Evolutionary conservation across 2,113 vertebrate genomes (phyloP).

Genomic region (Garra rufa): DNA sequence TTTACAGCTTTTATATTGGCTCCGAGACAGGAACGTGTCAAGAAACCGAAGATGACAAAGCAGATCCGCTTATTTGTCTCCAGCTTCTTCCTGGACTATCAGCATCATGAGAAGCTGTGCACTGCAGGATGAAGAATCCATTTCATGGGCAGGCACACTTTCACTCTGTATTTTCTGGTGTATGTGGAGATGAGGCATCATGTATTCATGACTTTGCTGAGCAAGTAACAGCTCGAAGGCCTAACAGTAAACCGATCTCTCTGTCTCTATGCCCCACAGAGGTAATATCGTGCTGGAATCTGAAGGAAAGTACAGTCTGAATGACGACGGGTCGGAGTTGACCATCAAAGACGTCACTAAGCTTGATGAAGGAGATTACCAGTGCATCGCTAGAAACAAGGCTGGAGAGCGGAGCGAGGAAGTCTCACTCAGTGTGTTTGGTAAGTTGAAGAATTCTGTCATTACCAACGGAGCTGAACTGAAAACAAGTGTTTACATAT

Average conservation of each 20-base stretch:
- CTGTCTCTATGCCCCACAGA: slow-evolving; percentile 68
- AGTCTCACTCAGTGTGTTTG: slow-evolving; percentile 95
- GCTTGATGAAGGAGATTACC: slow-evolving; percentile 92
- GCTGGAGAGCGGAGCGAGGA: slow-evolving; percentile 87
- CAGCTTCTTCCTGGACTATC: not conserved
- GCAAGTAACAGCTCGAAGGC: slow-evolving; percentile 41
- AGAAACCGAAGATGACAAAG: slow-evolving; percentile 39
- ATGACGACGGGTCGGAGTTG: slow-evolving; percentile 88
- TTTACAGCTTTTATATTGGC: slow-evolving; percentile 38
- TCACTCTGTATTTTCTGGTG: slow-evolving; percentile 11
- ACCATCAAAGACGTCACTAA: slow-evolving; percentile 88
- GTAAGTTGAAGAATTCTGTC: slow-evolving; percentile 72
- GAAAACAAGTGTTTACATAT: not conserved
- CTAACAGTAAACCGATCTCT: slow-evolving; percentile 31
- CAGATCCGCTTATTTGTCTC: slow-evolving; percentile 28
- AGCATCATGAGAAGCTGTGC: slow-evolving; percentile 19
- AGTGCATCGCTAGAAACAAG: slow-evolving; percentile 95
- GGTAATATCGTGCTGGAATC: slow-evolving; percentile 84
- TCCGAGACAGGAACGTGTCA: not conserved
- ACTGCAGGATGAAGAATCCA: slow-evolving; percentile 32
- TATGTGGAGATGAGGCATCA: not conserved
- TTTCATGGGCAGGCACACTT: slow-evolving; percentile 27
- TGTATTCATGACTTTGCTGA: slow-evolving; percentile 39
- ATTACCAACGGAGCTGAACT: not conserved
- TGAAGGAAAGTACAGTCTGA: slow-evolving; percentile 87